These are phyloP conservation scores for Callaeas wilsoni DNA, from an alignment of 2,113 vertebrate species.

Conservation along the genomic window DNA sequence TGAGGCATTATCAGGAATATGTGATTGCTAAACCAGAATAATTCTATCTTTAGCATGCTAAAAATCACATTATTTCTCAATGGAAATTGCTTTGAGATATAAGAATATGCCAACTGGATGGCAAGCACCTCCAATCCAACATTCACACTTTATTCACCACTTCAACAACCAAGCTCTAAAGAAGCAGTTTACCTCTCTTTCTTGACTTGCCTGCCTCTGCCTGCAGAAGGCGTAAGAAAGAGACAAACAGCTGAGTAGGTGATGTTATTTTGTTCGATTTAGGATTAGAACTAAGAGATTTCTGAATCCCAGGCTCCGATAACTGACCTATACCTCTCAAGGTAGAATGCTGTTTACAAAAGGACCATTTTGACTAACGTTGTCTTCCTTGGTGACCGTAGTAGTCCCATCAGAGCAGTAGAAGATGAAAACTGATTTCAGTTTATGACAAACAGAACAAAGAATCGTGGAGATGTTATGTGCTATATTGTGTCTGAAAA, in stretches of 20 bases:
- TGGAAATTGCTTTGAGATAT: neutral
- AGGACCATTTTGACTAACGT: neutral
- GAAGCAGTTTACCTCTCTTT: neutral
- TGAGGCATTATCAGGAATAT: neutral
- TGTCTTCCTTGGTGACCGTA: neutral
- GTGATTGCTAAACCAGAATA: neutral
- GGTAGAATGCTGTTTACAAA: neutral
- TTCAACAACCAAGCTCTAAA: neutral
- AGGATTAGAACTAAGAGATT: neutral
- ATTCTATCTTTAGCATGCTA: neutral
- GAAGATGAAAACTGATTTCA: neutral
- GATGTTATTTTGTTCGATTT: neutral
- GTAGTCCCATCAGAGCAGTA: neutral
- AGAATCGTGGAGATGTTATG: neutral
- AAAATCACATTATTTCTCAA: neutral
- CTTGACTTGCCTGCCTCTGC: neutral
- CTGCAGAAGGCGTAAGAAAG: neutral
- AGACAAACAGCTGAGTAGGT: neutral
- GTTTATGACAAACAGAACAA: neutral
- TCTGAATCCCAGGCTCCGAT: neutral
- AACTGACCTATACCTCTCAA: neutral
- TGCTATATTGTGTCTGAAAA: neutral
- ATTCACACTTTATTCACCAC: neutral
- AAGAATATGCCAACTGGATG: neutral
- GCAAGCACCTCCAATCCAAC: neutral